phyloP scores from a whole-genome alignment of 2,797 vertebrate species.

The Poeciliopsis gracilis region DNA sequence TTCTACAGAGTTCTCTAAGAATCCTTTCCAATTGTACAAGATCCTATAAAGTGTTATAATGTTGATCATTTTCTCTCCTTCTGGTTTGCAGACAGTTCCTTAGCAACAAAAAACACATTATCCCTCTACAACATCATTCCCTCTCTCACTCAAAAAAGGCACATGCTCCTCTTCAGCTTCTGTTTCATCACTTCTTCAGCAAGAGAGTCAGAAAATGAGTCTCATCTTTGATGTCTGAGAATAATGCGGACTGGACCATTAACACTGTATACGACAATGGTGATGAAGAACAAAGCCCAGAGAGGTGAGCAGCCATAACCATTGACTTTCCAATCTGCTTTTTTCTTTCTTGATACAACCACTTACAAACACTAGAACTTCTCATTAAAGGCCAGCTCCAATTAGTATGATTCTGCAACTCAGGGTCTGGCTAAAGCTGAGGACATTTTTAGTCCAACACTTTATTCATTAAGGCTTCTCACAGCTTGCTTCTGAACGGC shows the following conservation, averaged over 20 bases:
- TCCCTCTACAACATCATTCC: conserved; percentile 54
- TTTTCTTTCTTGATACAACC: conserved; percentile 57
- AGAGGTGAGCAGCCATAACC: conserved; percentile 48
- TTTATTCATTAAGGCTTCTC: conserved; percentile 43
- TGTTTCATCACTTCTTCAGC: conserved; percentile 52
- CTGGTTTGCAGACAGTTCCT: conserved; percentile 75
- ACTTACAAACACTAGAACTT: conserved; percentile 60
- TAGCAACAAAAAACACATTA: conserved; percentile 78
- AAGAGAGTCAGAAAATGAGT: conserved; percentile 59
- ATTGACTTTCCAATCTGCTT: conserved; percentile 57
- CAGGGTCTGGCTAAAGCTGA: conserved; percentile 34
- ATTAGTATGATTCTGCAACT: conserved; percentile 61
- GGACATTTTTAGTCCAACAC: conserved; percentile 34
- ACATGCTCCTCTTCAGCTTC: conserved; percentile 45
- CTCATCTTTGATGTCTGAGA: conserved; percentile 57
- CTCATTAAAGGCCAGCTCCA: conserved; percentile 59
- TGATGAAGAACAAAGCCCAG: conserved; percentile 59
- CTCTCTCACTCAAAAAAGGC: conserved; percentile 50
- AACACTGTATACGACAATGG: conserved; percentile 29
- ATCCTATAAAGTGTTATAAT: conserved; percentile 30
- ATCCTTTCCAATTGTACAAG: conserved; percentile 38
- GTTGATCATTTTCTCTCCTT: conserved; percentile 54
- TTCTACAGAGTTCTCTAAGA: conserved; percentile 26
- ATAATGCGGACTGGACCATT: conserved; percentile 40
- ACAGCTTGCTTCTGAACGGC: conserved; percentile 12